These are phyloP conservation scores for Symphodus melops DNA, from an alignment of 2,113 vertebrate species.

Conservation along the genomic window DNA sequence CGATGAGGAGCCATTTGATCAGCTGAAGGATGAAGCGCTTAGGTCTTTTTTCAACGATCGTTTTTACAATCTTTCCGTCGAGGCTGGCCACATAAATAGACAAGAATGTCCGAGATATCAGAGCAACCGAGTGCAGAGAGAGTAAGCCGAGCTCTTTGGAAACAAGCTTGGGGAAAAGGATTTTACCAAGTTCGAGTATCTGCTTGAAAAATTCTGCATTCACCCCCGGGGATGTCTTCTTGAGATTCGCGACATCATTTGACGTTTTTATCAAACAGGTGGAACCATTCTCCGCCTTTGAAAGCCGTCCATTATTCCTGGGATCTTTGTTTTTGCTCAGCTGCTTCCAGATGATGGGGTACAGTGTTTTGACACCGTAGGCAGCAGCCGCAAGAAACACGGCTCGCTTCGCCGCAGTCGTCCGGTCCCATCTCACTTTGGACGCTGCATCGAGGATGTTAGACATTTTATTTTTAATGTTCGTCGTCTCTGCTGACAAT, in stretches of 20 bases:
- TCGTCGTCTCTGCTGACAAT: conserved; percentile 41
- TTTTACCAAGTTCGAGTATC: conserved; percentile 89
- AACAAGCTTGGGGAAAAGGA: conserved; percentile 92
- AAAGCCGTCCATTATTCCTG: neutral
- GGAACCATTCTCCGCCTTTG: conserved; percentile 74
- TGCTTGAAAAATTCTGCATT: conserved; percentile 91
- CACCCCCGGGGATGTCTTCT: conserved; percentile 84
- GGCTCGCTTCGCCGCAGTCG: conserved; percentile 85
- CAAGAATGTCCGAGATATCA: conserved; percentile 96
- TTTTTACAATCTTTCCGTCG: conserved; percentile 97
- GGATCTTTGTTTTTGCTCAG: conserved; percentile 61
- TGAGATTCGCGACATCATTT: conserved; percentile 11
- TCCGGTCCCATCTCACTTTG: conserved; percentile 85
- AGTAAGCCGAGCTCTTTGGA: conserved; percentile 91
- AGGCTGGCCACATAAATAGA: conserved; percentile 96
- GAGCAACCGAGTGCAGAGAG: conserved; percentile 91
- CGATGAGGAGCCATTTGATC: conserved; percentile 95
- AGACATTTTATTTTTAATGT: conserved; percentile 84
- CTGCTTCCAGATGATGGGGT: conserved; percentile 86
- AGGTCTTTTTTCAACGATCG: conserved; percentile 95
- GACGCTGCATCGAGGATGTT: conserved; percentile 87
- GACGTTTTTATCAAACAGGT: conserved; percentile 7
- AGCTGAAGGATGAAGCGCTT: conserved; percentile 89
- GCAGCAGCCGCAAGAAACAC: conserved; percentile 89
- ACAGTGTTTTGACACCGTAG: conserved; percentile 88